phyloP scores from a whole-genome alignment of 2,797 vertebrate genomes.

The Labroides dimidiatus region DNA sequence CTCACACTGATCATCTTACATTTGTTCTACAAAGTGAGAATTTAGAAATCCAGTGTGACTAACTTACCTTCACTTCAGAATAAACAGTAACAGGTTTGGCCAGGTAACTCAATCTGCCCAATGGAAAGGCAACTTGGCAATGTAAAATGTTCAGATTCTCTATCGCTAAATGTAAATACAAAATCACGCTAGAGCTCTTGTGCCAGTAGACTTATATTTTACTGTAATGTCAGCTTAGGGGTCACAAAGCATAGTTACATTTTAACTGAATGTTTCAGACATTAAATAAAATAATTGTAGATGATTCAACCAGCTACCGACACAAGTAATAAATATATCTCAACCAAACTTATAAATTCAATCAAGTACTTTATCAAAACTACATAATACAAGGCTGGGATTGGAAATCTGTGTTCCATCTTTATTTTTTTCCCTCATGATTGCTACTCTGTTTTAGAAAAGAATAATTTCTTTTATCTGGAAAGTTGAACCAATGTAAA shows the following conservation, averaged over 20 bases:
- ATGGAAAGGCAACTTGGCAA: not conserved
- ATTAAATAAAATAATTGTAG: not conserved
- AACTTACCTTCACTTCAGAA: not conserved
- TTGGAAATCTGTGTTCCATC: too few relatives aligned
- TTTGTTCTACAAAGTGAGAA: not conserved
- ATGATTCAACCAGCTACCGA: not conserved
- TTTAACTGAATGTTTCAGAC: not conserved
- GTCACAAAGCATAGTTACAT: not conserved
- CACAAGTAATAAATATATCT: not conserved
- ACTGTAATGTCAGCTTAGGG: not conserved
- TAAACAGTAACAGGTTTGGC: not conserved
- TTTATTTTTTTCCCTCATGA: too few relatives aligned
- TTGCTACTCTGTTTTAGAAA: too few relatives aligned
- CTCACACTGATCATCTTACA: not conserved
- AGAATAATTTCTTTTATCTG: too few relatives aligned
- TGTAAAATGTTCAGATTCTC: not conserved
- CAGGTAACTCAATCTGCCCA: not conserved
- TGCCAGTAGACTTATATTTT: not conserved
- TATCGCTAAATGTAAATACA: not conserved
- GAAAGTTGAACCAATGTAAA: not conserved
- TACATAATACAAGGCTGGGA: too few relatives aligned
- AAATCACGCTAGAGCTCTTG: not conserved
- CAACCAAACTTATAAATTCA: slow-evolving; percentile 1
- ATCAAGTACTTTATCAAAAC: too few relatives aligned
- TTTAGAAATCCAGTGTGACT: not conserved